Base-by-base conservation (phyloP, 2,888 invertebrate species). In the Pycnomerus fuliginosus region DNA sequence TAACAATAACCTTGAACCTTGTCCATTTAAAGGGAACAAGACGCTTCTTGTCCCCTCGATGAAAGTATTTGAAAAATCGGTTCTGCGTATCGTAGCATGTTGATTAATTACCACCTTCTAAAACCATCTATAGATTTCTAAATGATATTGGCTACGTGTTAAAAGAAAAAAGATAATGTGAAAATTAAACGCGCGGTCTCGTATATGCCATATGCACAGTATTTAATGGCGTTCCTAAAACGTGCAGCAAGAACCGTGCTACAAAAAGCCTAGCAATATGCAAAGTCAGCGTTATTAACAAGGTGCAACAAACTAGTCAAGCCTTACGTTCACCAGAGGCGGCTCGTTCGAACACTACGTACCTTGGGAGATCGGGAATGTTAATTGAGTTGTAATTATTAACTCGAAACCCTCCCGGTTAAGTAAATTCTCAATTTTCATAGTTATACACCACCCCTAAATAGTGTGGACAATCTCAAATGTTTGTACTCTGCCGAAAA, bases 211-310 rank as follows among this genome's bases (percentile, higher is more conserved):
- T 67, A 67, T 67, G 67, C 61, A 63, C 60, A 49, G 56, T 55
- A 50, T 64, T 67, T 65, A 66, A 66, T 67, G 63, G 66, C 60
- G 60, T 65, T 61, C 64, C 64, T 25, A 25, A 25, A 25, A 25
- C 25, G 25, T 67, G 65, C 64, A 53, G 58, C 59, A 58, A 57
- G 58, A 57, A 58, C 55, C 55, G 55, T 44, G 51, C 50, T 52
- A 62, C 61, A 63, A 62, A 66, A 65, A 66, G 60, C 54, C 41
- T 56, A 57, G 63, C 62, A 68, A 68, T 68, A 68, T 70, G 70
- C 70, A 69, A 68, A 69, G 70, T 70, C 70, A 70, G 68, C 68
- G 62, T 69, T 69, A 70, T 70, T 70, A 70, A 70, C 70, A 68
- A 70, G 70, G 68, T 69, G 68, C 68, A 68, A 68, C 69, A 68